These are phyloP conservation scores for Silurus aristotelis DNA, from an alignment of 2,797 vertebrate genomes.

Conservation along the genomic window DNA sequence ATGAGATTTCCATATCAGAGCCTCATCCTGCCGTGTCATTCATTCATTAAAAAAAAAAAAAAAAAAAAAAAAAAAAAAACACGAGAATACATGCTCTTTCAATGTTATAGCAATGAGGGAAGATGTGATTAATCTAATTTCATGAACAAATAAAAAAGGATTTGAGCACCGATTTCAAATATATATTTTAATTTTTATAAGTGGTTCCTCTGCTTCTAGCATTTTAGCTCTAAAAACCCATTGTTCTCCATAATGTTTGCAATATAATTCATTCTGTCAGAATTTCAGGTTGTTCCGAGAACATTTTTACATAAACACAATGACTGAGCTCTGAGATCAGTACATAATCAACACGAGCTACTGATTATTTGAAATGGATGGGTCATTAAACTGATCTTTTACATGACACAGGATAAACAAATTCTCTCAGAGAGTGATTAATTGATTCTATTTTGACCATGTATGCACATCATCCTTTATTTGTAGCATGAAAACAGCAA, in stretches of 20 bases:
- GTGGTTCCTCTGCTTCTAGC: background rate
- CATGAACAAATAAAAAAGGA: background rate
- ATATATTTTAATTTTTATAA: background rate
- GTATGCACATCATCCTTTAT: no score
- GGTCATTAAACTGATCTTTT: no score
- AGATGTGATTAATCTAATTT: background rate
- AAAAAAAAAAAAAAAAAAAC: background rate
- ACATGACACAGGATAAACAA: no score
- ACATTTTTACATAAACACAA: background rate
- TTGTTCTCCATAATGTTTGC: background rate
- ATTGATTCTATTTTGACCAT: no score
- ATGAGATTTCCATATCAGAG: background rate
- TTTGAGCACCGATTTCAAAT: background rate
- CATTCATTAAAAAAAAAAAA: background rate
- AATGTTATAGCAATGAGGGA: background rate
- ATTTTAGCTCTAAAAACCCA: background rate
- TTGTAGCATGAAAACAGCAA: no score
- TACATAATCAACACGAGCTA: no score
- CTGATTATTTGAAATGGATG: no score
- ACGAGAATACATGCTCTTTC: background rate
- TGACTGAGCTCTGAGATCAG: background rate
- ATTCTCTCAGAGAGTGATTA: no score
- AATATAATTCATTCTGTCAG: background rate
- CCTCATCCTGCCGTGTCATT: background rate
- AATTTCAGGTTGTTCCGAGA: background rate